A percentile compares a stretch with the other conserved stretches of the same genome.
phyloP scores from a whole-genome alignment of 2,888 invertebrate species.

The Auanema sp. region DNA sequence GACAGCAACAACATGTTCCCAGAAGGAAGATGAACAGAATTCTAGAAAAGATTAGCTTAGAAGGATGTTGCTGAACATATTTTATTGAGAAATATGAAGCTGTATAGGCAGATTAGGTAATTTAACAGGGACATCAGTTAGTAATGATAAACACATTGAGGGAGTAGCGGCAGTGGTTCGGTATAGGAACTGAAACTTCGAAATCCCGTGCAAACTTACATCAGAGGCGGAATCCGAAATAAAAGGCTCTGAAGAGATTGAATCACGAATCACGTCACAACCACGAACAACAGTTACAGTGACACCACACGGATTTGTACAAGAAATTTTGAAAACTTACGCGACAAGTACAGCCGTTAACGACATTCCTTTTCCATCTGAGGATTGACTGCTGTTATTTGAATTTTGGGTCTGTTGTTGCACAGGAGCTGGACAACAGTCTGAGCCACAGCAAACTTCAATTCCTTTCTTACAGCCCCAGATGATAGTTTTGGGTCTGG shows the following conservation, averaged over 20 bases:
- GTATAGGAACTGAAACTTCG: not conserved
- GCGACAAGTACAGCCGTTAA: slow-evolving; percentile 9
- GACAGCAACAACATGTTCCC: slow-evolving; percentile 52
- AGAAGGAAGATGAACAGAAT: slow-evolving; percentile 50
- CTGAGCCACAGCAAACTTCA: slow-evolving; percentile 50
- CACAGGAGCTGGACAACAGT: slow-evolving; percentile 53
- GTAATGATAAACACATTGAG: not conserved
- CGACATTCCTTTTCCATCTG: not conserved
- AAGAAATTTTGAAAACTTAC: slow-evolving; percentile 5
- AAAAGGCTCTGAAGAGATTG: not conserved
- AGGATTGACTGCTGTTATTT: not conserved
- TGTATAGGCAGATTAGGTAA: not conserved
- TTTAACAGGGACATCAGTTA: not conserved
- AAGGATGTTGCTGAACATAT: not conserved
- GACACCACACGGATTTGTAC: not conserved
- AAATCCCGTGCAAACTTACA: not conserved
- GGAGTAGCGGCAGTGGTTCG: not conserved
- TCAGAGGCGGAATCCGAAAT: not conserved
- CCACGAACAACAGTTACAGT: not conserved
- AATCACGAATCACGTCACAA: slow-evolving; percentile 3
- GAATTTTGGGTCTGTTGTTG: not conserved
- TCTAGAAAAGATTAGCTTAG: slow-evolving; percentile 38
- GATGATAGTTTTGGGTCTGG: slow-evolving; percentile 53
- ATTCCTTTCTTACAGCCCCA: slow-evolving; percentile 48
- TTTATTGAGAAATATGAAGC: not conserved